Conservation (phyloP, 2,113 vertebrate species). For the Apteryx owenii region DNA sequence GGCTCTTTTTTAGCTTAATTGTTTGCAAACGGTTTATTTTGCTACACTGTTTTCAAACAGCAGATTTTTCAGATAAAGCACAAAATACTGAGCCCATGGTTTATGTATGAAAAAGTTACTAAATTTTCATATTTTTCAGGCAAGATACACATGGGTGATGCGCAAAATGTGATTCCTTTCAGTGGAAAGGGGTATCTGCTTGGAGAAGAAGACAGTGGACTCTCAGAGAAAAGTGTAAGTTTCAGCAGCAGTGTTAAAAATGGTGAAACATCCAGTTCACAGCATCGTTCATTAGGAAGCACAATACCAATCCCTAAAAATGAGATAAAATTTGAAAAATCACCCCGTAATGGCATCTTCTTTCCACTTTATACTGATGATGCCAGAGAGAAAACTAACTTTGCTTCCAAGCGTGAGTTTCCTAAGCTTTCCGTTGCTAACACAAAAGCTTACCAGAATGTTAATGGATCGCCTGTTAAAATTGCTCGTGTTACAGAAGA, state of each 20-base stretch:
- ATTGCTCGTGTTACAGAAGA: background rate
- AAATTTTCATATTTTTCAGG: constrained; percentile 66
- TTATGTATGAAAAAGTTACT: background rate
- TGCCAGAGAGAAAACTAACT: background rate
- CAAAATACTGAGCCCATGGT: background rate
- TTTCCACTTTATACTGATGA: background rate
- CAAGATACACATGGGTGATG: constrained; percentile 58
- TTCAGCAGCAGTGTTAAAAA: background rate
- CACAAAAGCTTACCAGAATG: constrained; percentile 75
- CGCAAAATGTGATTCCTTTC: constrained; percentile 82
- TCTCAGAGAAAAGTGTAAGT: constrained; percentile 11
- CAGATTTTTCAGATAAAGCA: background rate
- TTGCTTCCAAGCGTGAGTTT: constrained; percentile 3
- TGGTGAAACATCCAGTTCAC: background rate
- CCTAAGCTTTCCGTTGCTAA: constrained; percentile 79
- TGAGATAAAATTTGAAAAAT: constrained; percentile 32
- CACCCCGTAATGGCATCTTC: background rate
- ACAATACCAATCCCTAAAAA: constrained; percentile 2
- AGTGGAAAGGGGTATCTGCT: constrained; percentile 88
- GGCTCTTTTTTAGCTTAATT: background rate
- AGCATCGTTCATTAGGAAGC: background rate
- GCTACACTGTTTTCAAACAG: background rate
- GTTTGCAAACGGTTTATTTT: background rate
- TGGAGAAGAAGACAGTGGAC: constrained; percentile 64
- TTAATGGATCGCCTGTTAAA: constrained; percentile 80